Conservation (phyloP, 2,797 vertebrate species). For the Chromis chromis region DNA sequence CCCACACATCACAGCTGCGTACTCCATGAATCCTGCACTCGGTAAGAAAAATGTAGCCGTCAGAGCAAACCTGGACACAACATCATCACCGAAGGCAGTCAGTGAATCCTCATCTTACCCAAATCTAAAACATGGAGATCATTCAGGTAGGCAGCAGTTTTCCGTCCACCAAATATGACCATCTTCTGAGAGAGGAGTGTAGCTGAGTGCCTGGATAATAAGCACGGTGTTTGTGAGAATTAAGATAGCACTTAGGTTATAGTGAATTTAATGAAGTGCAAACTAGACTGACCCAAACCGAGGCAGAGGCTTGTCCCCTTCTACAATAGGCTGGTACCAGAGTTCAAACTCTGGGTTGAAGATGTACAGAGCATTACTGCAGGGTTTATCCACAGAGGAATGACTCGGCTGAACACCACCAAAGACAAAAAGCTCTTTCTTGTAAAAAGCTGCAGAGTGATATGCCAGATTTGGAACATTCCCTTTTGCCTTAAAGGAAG, state of each 20-base stretch:
- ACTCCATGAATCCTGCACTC: constrained; percentile 91
- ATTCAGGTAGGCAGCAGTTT: constrained; percentile 87
- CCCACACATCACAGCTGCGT: constrained; percentile 85
- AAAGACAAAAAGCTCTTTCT: constrained; percentile 91
- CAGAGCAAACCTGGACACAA: constrained; percentile 11
- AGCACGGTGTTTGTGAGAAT: neutral
- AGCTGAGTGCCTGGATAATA: constrained; percentile 86
- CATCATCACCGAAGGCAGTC: neutral
- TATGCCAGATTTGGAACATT: constrained; percentile 86
- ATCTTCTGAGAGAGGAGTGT: constrained; percentile 88
- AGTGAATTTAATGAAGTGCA: neutral
- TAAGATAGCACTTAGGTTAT: neutral
- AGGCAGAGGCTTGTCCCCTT: constrained; percentile 88
- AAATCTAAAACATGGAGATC: constrained; percentile 90
- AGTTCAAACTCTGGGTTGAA: constrained; percentile 92
- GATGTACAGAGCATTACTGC: constrained; percentile 90
- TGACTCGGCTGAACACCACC: constrained; percentile 85
- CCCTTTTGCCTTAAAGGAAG: constrained; percentile 85
- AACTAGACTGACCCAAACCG: constrained; percentile 87
- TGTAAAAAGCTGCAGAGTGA: constrained; percentile 90
- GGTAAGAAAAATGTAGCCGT: constrained; percentile 7
- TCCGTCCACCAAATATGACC: constrained; percentile 90
- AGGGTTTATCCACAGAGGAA: constrained; percentile 74
- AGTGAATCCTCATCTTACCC: constrained; percentile 80
- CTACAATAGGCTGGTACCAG: constrained; percentile 94